Evolutionary conservation across 2,797 vertebrate species (phyloP).

Genomic region (Mus minutoides): DNA sequence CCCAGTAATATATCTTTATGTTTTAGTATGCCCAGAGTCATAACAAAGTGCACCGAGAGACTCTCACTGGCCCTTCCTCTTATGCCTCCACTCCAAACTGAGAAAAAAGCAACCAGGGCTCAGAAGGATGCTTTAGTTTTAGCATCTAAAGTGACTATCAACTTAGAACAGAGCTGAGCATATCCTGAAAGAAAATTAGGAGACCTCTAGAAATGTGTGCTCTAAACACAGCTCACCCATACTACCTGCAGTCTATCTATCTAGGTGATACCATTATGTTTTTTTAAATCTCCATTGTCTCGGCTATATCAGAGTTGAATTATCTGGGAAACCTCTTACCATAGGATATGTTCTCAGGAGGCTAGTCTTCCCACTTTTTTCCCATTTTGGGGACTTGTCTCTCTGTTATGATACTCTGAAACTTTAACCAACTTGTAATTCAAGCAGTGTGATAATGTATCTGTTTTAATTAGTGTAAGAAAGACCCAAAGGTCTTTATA

Average conservation of each 20-base stretch:
- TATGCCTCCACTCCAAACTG: neutral
- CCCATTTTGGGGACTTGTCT: neutral
- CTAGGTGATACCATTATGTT: neutral
- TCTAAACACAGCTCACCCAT: neutral
- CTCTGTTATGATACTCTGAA: slow-evolving; percentile 1
- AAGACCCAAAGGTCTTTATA: neutral
- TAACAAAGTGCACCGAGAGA: neutral
- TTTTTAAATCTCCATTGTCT: neutral
- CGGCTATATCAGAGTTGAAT: neutral
- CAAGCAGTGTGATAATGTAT: neutral
- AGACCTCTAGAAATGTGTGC: neutral
- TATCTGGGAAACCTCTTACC: neutral
- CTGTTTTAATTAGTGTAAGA: neutral
- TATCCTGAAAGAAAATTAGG: neutral
- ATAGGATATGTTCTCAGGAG: neutral
- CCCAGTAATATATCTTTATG: neutral
- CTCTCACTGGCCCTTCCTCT: neutral
- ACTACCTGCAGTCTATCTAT: neutral
- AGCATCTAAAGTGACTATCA: neutral
- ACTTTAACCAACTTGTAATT: neutral
- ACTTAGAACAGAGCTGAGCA: neutral
- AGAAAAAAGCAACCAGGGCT: neutral
- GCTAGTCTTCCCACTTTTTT: neutral
- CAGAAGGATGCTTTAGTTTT: neutral
- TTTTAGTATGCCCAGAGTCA: neutral